Percentiles rank a stretch among this genome's conserved stretches.
phyloP scores from a whole-genome alignment of 2,888 invertebrate species.

The Chrysotoxum bicinctum region DNA sequence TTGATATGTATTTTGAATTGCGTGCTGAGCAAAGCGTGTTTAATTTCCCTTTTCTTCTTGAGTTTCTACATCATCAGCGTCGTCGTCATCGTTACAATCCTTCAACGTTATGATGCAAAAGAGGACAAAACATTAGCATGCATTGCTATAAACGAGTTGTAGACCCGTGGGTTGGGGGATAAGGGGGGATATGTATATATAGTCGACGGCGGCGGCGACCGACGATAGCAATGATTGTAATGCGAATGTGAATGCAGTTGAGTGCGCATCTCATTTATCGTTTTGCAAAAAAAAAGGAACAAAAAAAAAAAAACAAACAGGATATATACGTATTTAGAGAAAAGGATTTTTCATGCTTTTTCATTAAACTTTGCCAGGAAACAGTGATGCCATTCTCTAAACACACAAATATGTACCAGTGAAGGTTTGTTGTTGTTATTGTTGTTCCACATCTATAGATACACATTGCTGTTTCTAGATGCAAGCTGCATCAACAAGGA shows the following conservation, averaged over 20 bases:
- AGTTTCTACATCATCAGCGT: constrained; percentile 4
- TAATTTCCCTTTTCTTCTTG: constrained; percentile 17
- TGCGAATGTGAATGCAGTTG: constrained; percentile 50
- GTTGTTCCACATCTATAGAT: constrained; percentile 6
- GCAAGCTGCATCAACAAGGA: constrained; percentile 28
- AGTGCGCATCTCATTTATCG: constrained; percentile 61
- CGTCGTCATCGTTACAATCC: background rate
- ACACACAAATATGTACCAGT: background rate
- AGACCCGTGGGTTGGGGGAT: too few relatives aligned
- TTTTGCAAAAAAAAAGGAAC: constrained; percentile 7
- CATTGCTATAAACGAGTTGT: background rate
- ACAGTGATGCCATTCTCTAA: constrained; percentile 25
- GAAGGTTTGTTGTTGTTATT: constrained; percentile 2
- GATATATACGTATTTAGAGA: constrained; percentile 43
- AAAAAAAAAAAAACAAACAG: constrained; percentile 44
- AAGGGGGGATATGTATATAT: background rate
- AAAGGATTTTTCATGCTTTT: constrained; percentile 59
- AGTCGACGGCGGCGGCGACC: background rate
- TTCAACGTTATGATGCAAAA: constrained; percentile 11
- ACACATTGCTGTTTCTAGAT: background rate
- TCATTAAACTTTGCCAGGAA: constrained; percentile 42
- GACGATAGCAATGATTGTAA: constrained; percentile 12
- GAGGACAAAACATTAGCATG: constrained; percentile 38
- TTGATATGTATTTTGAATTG: constrained; percentile 61
- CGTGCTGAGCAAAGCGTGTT: constrained; percentile 57